phyloP scores from a whole-genome alignment of 2,888 invertebrate species.

The Chironomus riparius region DNA sequence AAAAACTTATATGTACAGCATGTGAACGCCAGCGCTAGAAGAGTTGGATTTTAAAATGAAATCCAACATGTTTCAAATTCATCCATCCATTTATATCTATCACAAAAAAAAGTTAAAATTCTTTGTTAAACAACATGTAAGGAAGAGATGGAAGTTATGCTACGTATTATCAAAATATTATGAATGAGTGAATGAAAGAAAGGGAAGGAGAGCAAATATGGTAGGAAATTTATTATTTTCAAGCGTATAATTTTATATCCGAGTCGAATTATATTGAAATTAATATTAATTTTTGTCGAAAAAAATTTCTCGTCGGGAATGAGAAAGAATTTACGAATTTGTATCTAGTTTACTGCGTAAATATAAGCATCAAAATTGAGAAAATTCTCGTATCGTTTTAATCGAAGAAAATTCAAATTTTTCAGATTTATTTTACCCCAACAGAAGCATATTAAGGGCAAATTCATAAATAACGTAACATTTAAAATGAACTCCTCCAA shows the following conservation, averaged over 20 bases:
- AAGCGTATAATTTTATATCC: constrained; percentile 26
- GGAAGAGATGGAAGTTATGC: neutral
- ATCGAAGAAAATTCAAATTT: no score
- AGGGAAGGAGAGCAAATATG: neutral
- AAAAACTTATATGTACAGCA: no score
- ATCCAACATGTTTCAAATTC: constrained; percentile 13
- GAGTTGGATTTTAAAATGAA: neutral
- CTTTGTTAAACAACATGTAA: no score
- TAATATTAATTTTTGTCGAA: constrained; percentile 19
- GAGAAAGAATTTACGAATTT: neutral
- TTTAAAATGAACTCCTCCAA: no score
- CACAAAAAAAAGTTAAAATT: neutral
- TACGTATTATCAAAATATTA: constrained; percentile 2
- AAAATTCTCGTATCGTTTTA: no score
- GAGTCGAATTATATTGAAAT: constrained; percentile 24
- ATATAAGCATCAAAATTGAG: neutral
- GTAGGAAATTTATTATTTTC: neutral
- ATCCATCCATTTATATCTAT: no score
- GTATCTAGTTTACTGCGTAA: neutral
- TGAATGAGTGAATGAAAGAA: neutral
- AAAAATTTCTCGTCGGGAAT: neutral
- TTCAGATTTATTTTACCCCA: no score
- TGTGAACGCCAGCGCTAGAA: neutral
- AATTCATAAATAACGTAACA: no score
- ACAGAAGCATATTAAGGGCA: no score